Percentiles rank a stretch among this genome's conserved stretches.
Conservation (phyloP, 2,797 vertebrate genomes). For the Etheostoma nigrum region DNA sequence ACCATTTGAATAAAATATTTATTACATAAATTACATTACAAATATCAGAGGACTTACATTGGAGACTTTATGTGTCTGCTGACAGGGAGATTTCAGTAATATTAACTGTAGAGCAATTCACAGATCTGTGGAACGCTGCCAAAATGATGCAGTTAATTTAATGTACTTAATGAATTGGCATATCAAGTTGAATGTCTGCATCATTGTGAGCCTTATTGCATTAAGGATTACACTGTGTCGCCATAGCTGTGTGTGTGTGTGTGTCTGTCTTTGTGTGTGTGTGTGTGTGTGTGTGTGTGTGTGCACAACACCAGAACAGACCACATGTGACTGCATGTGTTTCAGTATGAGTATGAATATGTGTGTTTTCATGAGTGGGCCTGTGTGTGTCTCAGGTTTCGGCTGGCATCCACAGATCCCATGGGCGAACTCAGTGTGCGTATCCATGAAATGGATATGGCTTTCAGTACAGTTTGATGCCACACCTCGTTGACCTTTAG, state of each 20-base stretch:
- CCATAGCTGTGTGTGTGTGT: slow-evolving; percentile 16
- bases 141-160: slow-evolving; percentile 31
- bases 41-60: background rate
- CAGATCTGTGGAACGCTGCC: slow-evolving; percentile 14
- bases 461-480: slow-evolving; percentile 73
- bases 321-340: slow-evolving; percentile 26
- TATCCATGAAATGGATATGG: slow-evolving; percentile 74
- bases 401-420: slow-evolving; percentile 70
- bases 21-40: too few species aligned
- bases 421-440: slow-evolving; percentile 48
- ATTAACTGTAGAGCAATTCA: slow-evolving; percentile 12
- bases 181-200: slow-evolving; percentile 12
- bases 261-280: background rate
- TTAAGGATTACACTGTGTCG: slow-evolving; percentile 33
- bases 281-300: background rate
- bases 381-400: slow-evolving; percentile 70
- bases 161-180: slow-evolving; percentile 31
- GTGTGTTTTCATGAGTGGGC: slow-evolving; percentile 28
- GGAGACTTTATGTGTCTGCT: background rate
- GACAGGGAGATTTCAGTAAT: slow-evolving; percentile 12
- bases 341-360: slow-evolving; percentile 7
- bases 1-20: background rate
- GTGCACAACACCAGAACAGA: slow-evolving; percentile 31
- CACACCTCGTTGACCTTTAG: slow-evolving; percentile 78
- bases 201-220: slow-evolving; percentile 30